Evolutionary conservation across 2,797 vertebrate genomes (phyloP).

Genomic region (Acipenser transmontanus): DNA sequence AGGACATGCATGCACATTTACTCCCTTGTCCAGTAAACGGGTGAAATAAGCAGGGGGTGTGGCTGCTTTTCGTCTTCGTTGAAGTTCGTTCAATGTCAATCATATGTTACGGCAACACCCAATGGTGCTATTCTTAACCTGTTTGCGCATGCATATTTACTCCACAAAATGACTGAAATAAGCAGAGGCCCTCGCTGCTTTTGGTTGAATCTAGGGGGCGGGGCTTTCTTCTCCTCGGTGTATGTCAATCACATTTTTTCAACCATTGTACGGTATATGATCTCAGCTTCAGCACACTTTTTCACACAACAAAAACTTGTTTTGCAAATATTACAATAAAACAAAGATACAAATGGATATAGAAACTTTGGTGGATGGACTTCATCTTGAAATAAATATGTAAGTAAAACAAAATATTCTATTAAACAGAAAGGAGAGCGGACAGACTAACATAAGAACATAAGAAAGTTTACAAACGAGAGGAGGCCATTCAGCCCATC

Average conservation of each 20-base stretch:
- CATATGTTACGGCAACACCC: neutral
- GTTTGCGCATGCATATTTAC: neutral
- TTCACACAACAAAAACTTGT: neutral
- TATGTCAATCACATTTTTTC: neutral
- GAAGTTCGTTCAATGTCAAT: neutral
- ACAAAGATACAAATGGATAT: neutral
- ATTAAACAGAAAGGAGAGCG: too few species aligned
- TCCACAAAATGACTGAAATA: neutral
- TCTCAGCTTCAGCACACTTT: neutral
- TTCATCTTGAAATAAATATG: too few species aligned
- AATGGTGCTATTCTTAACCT: neutral
- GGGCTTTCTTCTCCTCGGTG: too few species aligned
- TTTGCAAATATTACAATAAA: neutral
- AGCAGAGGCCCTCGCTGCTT: neutral
- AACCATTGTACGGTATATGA: neutral
- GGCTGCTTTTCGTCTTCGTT: neutral
- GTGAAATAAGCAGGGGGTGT: neutral
- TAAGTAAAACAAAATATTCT: too few species aligned
- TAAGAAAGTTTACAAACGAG: too few species aligned
- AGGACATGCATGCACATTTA: neutral
- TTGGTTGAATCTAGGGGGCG: neutral
- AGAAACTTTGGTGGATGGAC: too few species aligned
- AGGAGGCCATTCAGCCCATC: too few species aligned
- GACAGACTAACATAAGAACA: too few species aligned
- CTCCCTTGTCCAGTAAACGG: neutral